Conservation (phyloP, 2,797 vertebrate species). For the Halcyon leucocephala region DNA sequence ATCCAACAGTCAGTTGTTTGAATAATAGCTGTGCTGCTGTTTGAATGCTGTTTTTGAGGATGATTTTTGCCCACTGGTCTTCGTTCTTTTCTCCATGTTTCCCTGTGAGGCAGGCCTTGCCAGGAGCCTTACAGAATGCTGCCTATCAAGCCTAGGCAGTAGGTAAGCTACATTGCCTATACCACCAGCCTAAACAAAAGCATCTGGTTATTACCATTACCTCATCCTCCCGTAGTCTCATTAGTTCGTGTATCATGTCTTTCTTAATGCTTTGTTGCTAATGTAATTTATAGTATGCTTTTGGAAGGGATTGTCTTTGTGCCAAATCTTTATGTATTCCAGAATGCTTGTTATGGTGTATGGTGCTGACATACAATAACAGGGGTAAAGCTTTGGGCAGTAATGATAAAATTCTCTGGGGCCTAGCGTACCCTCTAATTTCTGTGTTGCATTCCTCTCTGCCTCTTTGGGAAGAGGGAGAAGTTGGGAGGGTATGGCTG, state of each 20-base stretch:
- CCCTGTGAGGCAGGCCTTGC: constrained; percentile 3
- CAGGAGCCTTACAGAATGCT: constrained; percentile 28
- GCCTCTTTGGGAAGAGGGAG: neutral
- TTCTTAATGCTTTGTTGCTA: constrained; percentile 2
- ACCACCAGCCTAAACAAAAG: neutral
- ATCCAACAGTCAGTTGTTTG: neutral
- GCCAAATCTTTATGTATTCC: neutral
- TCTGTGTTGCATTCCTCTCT: neutral
- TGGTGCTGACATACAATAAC: neutral
- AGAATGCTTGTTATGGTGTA: neutral
- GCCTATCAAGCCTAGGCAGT: constrained; percentile 13
- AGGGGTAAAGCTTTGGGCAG: neutral
- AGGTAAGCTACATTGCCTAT: neutral
- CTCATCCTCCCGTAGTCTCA: neutral
- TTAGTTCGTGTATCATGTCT: constrained; percentile 14
- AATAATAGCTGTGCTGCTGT: neutral
- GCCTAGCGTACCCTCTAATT: neutral
- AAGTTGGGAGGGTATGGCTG: neutral
- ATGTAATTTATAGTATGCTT: neutral
- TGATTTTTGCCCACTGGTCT: neutral
- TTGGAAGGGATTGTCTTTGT: neutral
- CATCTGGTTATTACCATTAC: constrained; percentile 19
- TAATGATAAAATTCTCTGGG: neutral
- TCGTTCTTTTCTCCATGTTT: neutral
- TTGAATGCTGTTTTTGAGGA: neutral